Percentiles rank a stretch among this genome's conserved stretches.
These are phyloP conservation scores for Parnassius apollo DNA, from an alignment of 2,888 invertebrate species.

Conservation along the genomic window DNA sequence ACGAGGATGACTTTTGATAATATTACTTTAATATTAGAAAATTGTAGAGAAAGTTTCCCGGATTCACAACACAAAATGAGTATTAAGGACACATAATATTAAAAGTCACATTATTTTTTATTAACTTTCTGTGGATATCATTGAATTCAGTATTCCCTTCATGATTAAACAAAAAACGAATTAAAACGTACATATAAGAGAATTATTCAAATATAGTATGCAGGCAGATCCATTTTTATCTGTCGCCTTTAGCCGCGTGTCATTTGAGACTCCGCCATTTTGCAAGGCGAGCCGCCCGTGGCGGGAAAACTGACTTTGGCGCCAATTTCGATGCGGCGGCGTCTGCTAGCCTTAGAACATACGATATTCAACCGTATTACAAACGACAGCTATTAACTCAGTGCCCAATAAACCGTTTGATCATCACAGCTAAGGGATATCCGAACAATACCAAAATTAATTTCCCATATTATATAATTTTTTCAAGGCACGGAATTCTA, in stretches of 20 bases:
- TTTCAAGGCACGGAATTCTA: conserved; percentile 20
- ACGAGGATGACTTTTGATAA: too few relatives aligned
- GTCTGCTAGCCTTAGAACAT: conserved; percentile 39
- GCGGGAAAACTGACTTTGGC: conserved; percentile 78
- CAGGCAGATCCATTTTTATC: conserved; percentile 54
- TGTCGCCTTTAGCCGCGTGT: conserved; percentile 56
- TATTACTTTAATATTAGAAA: too few relatives aligned
- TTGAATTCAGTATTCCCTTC: too few relatives aligned
- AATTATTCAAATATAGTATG: not conserved
- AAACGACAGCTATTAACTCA: conserved; percentile 32
- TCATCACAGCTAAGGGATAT: conserved; percentile 27
- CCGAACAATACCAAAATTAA: conserved; percentile 63
- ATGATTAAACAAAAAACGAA: too few relatives aligned
- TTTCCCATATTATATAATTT: conserved; percentile 73
- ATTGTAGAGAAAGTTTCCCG: too few relatives aligned
- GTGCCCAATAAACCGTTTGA: not conserved
- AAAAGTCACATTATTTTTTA: too few relatives aligned
- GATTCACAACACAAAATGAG: too few relatives aligned
- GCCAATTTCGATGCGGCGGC: conserved; percentile 70
- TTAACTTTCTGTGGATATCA: too few relatives aligned
- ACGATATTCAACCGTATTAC: conserved; percentile 46
- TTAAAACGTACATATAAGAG: too few relatives aligned
- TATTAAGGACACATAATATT: too few relatives aligned
- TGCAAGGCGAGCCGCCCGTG: conserved; percentile 77
- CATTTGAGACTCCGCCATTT: conserved; percentile 76